A percentile compares a stretch with the other conserved stretches of the same genome.
Evolutionary conservation across 2,113 vertebrate genomes (phyloP).

Genomic region (Pseudorasbora parva): DNA sequence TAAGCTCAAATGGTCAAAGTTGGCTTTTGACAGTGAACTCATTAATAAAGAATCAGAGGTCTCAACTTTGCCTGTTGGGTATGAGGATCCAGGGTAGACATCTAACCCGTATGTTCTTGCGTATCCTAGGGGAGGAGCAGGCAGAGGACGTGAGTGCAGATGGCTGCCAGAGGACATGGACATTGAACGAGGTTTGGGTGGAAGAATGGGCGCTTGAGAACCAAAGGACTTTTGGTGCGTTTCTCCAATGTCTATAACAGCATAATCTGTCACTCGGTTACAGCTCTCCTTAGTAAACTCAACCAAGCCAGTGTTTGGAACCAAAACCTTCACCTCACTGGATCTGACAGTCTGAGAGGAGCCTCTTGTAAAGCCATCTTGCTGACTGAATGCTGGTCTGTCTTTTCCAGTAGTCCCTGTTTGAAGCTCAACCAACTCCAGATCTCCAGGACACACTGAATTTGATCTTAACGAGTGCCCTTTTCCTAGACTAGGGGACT

Average conservation of each 20-base stretch:
- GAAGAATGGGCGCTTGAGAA: slow-evolving; percentile 78
- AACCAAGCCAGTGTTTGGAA: slow-evolving; percentile 74
- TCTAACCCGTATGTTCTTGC: slow-evolving; percentile 64
- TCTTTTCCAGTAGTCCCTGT: slow-evolving; percentile 74
- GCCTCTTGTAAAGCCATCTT: slow-evolving; percentile 56
- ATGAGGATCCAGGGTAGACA: slow-evolving; percentile 67
- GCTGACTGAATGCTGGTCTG: slow-evolving; percentile 64
- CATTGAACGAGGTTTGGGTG: slow-evolving; percentile 79
- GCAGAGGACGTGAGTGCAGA: slow-evolving; percentile 74
- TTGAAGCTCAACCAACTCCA: slow-evolving; percentile 79
- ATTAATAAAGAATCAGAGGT: slow-evolving; percentile 82
- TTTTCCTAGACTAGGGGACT: slow-evolving; percentile 73
- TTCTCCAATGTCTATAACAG: slow-evolving; percentile 73
- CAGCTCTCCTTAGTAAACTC: slow-evolving; percentile 73
- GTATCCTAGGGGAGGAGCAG: slow-evolving; percentile 75
- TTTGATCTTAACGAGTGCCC: slow-evolving; percentile 52
- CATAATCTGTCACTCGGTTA: slow-evolving; percentile 78
- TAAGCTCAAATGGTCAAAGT: slow-evolving; percentile 79
- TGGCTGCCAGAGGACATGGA: slow-evolving; percentile 75
- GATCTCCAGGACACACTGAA: slow-evolving; percentile 67
- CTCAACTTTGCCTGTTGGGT: slow-evolving; percentile 70
- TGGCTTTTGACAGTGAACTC: slow-evolving; percentile 71
- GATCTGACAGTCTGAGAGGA: slow-evolving; percentile 67
- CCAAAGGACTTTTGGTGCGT: slow-evolving; percentile 54
- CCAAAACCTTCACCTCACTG: slow-evolving; percentile 74